A percentile compares a stretch with the other conserved stretches of the same genome.
Conservation (phyloP, 1,140 invertebrate species). For the Macrobrachium rosenbergii region DNA sequence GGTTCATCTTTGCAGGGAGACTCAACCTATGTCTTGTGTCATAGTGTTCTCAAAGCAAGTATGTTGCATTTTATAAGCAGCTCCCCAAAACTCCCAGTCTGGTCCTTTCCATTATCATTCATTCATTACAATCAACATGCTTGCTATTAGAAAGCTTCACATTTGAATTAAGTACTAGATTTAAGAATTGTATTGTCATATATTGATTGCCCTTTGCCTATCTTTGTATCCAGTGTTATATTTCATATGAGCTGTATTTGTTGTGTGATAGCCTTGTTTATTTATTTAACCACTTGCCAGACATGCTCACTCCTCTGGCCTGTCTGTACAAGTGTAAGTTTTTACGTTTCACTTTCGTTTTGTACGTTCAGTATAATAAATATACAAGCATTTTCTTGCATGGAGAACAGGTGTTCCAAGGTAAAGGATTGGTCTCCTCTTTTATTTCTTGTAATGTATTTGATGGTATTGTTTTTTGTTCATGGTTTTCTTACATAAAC, state of each 20-base stretch:
- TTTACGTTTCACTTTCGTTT: background rate
- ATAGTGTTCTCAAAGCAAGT: constrained; percentile 57
- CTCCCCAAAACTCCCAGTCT: background rate
- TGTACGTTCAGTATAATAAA: background rate
- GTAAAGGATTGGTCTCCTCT: too few species aligned
- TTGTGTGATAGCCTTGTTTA: constrained; percentile 50
- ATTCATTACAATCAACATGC: constrained; percentile 49
- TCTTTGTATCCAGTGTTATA: constrained; percentile 57
- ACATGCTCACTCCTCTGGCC: constrained; percentile 36
- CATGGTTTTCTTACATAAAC: too few species aligned
- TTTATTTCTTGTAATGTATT: too few species aligned
- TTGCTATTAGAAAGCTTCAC: constrained; percentile 58
- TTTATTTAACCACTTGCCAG: constrained; percentile 35
- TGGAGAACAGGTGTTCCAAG: too few species aligned
- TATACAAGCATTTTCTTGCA: too few species aligned
- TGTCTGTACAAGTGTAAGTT: background rate
- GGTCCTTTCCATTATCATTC: constrained; percentile 8
- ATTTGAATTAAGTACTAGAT: constrained; percentile 52
- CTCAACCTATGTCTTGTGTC: constrained; percentile 57
- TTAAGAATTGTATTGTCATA: constrained; percentile 58
- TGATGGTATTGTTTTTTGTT: too few species aligned
- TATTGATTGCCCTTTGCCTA: constrained; percentile 55
- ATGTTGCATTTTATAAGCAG: constrained; percentile 36
- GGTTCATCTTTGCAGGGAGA: constrained; percentile 49
- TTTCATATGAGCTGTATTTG: constrained; percentile 54